Percentiles rank a stretch among this genome's conserved stretches.
These are phyloP conservation scores for Sturnira hondurensis DNA, from an alignment of 2,113 vertebrate genomes.

Conservation along the genomic window DNA sequence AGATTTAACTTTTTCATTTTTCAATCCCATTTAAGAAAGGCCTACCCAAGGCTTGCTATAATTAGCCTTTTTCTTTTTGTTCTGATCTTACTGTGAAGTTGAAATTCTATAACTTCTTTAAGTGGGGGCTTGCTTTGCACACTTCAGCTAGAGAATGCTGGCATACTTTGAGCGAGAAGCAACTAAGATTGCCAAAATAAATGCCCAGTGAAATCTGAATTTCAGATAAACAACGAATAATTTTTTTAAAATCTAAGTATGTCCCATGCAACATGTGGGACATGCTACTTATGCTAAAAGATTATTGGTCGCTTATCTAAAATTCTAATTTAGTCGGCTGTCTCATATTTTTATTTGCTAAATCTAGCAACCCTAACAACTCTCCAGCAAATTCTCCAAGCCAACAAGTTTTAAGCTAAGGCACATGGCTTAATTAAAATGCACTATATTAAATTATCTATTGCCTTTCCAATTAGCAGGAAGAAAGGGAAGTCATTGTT, in stretches of 20 bases:
- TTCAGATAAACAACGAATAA: neutral
- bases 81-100: neutral
- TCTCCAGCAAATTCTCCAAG: neutral
- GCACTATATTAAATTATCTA: neutral
- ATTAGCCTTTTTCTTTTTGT: neutral
- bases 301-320: neutral
- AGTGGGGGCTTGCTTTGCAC: neutral
- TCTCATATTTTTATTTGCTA: slow-evolving; percentile 34
- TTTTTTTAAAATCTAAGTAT: neutral
- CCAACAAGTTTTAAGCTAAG: neutral
- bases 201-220: neutral
- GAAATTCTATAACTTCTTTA: neutral
- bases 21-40: neutral
- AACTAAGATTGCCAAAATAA: neutral
- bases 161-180: neutral
- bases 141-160: neutral
- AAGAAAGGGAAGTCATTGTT: slow-evolving; percentile 1
- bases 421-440: neutral
- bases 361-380: neutral
- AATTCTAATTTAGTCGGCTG: neutral
- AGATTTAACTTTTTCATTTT: slow-evolving; percentile 10
- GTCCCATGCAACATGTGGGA: neutral
- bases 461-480: neutral
- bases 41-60: neutral
- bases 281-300: neutral